Conservation (phyloP, 1,140 invertebrate genomes). For the Temnothorax longispinosus region DNA sequence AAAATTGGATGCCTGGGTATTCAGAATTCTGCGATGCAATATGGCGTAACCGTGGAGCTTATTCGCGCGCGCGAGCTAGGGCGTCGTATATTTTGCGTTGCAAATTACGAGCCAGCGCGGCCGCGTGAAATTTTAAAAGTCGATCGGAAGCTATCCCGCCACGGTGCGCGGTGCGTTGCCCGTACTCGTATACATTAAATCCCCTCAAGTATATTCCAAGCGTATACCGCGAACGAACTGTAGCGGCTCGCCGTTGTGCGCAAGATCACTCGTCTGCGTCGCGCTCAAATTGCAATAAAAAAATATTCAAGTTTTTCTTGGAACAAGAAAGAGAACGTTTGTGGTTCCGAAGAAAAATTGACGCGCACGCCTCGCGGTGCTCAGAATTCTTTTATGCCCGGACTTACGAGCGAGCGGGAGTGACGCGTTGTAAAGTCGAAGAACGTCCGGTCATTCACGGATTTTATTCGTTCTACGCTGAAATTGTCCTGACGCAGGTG, state of each 20-base stretch:
- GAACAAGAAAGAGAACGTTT: background rate
- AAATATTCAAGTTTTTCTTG: background rate
- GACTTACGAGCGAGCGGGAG: background rate
- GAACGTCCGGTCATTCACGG: background rate
- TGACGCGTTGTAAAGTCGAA: slow-evolving; percentile 35
- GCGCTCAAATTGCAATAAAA: background rate
- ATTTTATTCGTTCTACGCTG: slow-evolving; percentile 52
- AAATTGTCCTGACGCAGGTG: slow-evolving; percentile 66
- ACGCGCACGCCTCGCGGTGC: background rate
- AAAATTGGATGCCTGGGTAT: slow-evolving; percentile 48
- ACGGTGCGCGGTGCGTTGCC: background rate
- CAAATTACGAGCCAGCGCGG: slow-evolving; percentile 50
- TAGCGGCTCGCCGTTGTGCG: background rate
- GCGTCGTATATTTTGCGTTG: slow-evolving; percentile 52
- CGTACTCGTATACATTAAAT: slow-evolving; percentile 38
- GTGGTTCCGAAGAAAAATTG: background rate
- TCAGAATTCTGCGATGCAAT: slow-evolving; percentile 44
- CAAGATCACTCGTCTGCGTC: slow-evolving; percentile 14
- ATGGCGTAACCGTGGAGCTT: slow-evolving; percentile 47
- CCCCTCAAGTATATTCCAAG: slow-evolving; percentile 7
- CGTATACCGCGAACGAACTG: background rate
- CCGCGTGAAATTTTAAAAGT: slow-evolving; percentile 54
- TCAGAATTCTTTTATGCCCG: slow-evolving; percentile 19
- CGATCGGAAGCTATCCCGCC: slow-evolving; percentile 30
- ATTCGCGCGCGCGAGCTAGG: slow-evolving; percentile 16